Evolutionary conservation across 1,140 invertebrate genomes (phyloP).

Genomic region (Cepaea nemoralis): DNA sequence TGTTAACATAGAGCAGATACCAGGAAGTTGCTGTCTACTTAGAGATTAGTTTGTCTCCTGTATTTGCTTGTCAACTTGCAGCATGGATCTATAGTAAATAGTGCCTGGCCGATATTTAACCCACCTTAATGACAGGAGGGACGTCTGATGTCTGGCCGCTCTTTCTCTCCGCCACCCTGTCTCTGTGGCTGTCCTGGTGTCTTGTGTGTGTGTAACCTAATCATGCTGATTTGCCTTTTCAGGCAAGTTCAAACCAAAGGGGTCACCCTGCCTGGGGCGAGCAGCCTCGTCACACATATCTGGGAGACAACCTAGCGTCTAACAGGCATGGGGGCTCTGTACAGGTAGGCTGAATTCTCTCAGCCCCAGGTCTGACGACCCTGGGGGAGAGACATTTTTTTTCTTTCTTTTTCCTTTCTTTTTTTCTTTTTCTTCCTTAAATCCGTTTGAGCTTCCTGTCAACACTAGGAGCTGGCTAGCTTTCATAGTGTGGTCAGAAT

Average conservation of each 20-base stretch:
- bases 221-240: slow-evolving; percentile 62
- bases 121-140: not conserved
- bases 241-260: slow-evolving; percentile 63
- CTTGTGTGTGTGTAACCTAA: slow-evolving; percentile 18
- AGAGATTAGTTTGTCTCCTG: not conserved
- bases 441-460: slow-evolving; percentile 9
- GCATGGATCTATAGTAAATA: slow-evolving; percentile 8
- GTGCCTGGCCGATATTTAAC: slow-evolving; percentile 7
- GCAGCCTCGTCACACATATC: slow-evolving; percentile 62
- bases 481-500: not conserved
- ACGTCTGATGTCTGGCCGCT: not conserved
- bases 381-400: not conserved
- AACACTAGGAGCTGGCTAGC: not conserved
- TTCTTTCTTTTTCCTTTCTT: slow-evolving; percentile 4
- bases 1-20: not conserved
- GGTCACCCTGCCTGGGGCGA: slow-evolving; percentile 70
- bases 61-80: not conserved
- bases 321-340: slow-evolving; percentile 91
- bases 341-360: slow-evolving; percentile 79
- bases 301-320: slow-evolving; percentile 83
- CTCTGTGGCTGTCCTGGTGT: not conserved
- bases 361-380: not conserved
- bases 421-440: not conserved
- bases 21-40: not conserved
- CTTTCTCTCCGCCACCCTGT: not conserved